Evolutionary conservation across 2,888 invertebrate genomes (phyloP), one percentile per base, ranked within the genome.

Genomic region (Dolichomitus sp.): DNA sequence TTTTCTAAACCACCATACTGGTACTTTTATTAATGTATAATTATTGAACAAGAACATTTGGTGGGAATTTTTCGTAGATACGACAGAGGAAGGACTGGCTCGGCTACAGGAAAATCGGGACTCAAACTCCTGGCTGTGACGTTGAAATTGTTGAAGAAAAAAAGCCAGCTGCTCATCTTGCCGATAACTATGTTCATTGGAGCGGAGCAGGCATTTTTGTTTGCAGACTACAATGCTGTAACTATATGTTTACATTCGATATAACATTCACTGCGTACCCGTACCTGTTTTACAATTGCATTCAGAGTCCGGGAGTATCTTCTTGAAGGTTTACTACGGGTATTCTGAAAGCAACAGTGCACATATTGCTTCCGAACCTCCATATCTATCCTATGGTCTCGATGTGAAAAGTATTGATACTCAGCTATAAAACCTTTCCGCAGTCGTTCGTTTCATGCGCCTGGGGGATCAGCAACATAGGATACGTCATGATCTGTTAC

Each of bases 151-250:
- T 94, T 98, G 73, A 94, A 95, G 37, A 96, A 97, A 92, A 96
- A 96, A 37, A 96, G 97, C 90, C 98, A 98, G 94, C 94, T 98
- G 84, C 94, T 99, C 42, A 95, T 99, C 86, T 94, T 99, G 75
- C 99, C 99, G 0, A 96, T 99, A 54, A 99, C 98, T 0, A 96
- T 98, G 88, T 99, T 98, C 94, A 98, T 98, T 86, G 99, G 99
- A 0, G 96, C 98, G 33, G 98, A 99, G 91, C 98, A 99, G 93
- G 98, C 98, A 0, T 99, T 98, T 92, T 95, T 98, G 90, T 97
- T 97, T 0, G 98, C 98, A 42, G 97, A 97, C 91, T 97, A 96
- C 86, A 97, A 96, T 6, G 96, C 97, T 86, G 97, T 97, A 93
- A 94, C 17, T 48, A 23, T 66, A 23, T 40, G 19, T 23, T 23